Percentiles rank a stretch among this genome's conserved stretches.
Conservation (phyloP, 92 coral and sea anemone species). For the Blastomussa wellsi region DNA sequence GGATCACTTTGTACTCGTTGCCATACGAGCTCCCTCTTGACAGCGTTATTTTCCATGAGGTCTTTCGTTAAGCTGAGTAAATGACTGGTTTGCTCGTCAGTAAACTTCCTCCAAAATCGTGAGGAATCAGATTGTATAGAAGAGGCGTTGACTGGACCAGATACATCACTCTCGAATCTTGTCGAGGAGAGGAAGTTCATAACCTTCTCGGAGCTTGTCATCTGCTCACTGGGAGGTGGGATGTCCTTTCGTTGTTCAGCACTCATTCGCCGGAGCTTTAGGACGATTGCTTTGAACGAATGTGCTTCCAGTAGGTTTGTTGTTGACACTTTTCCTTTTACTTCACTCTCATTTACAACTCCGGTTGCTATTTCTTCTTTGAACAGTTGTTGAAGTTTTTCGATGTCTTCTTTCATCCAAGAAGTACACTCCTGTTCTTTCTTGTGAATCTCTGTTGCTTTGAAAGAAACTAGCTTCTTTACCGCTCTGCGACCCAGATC, state of each 20-base stretch:
- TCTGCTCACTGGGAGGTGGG: constrained; percentile 19
- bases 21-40: constrained; percentile 4
- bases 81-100: neutral
- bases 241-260: constrained; percentile 4
- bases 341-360: too few species aligned
- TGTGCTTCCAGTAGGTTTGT: neutral
- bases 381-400: neutral
- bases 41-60: neutral
- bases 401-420: neutral
- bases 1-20: neutral
- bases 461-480: constrained; percentile 48
- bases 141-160: neutral
- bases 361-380: neutral
- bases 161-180: neutral
- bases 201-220: constrained; percentile 11
- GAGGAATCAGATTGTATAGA: neutral
- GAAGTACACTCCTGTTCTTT: too few species aligned
- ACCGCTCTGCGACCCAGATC: constrained; percentile 61
- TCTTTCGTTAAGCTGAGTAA: neutral
- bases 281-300: neutral
- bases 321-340: too few species aligned
- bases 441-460: constrained; percentile 9
- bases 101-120: constrained; percentile 4
- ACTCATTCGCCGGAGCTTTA: constrained; percentile 14
- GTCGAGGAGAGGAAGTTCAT: neutral